Evolutionary conservation across 1,140 invertebrate species (phyloP), one percentile per base, ranked within the genome.

Genomic region (Meloidogyne exigua): DNA sequence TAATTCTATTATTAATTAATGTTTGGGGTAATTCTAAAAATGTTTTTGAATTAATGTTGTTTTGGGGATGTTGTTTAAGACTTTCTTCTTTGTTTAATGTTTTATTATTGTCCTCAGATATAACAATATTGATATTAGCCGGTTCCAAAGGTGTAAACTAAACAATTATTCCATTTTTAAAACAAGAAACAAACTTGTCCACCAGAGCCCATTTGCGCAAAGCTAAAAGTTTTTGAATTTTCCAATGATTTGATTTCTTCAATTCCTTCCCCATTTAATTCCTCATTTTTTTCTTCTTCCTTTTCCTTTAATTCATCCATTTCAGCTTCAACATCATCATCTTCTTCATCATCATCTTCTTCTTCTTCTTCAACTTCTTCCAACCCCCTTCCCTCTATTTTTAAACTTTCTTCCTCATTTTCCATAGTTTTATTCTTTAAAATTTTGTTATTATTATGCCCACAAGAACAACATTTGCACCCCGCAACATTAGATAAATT

Each of bases 181-280:
- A 68, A 68, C 7, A 28, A 11, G 36, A 36, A 68, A 49, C 42
- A 18, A 49, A 49, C 44, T 18, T 49, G 44, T 49, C 82, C 82
- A 36, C 82, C 82, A 49, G 82, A 83, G 9, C 82, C 82, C 76
- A 83, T 79, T 81, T 83, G 81, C 28, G 82, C 78, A 71, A 83
- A 83, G 79, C 82, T 83, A 77, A 83, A 83, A 0, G 83, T 83
- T 21, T 39, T 57, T 75, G 42, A 18, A 23, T 57, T 21, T 44
- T 44, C 42, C 13, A 44, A 2, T 0, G 15, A 15, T 44, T 44
- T n/a, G 2, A 15, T 2, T 57, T 7, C 13, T n/a, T 57, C 5
- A 5, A n/a, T n/a, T 5, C 0, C 1, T 4, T 49, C 44, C 21
- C 21, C 49, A n/a, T n/a, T n/a, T n/a, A 9, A 1, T 57, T 57